Base-by-base conservation (phyloP, 2,888 invertebrate genomes). In the Caenorhabditis afra region DNA sequence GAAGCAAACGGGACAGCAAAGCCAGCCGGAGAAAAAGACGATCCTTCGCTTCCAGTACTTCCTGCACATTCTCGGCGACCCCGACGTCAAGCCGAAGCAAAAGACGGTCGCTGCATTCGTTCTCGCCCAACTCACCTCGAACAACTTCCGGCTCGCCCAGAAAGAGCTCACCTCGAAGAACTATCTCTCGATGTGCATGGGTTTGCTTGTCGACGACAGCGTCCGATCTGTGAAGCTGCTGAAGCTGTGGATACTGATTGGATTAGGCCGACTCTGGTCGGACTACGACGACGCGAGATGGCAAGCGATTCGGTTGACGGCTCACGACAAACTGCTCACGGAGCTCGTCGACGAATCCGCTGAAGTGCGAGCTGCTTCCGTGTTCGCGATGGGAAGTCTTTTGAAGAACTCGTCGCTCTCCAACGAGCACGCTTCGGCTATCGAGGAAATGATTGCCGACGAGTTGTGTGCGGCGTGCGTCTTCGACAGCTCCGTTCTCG, bases 81-180 rank as follows among this genome's bases (percentile, higher is more conserved):
- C 94, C 14, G 92, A 94, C 0, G 94, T 96, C 85, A 94, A 94
- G 82, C 95, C 92, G 77, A 94, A 96, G 86, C 94, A 96, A 90
- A 93, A 97, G 66, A 96, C 96, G 8, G 93, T 97, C 91, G 96
- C 98, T 4, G 96, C 97, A 22, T 99, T 97, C 91, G 96, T 97
- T 18, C 91, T 99, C 82, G 95, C 97, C 1, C 95, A 95, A 89
- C 95, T 98, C 81, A 97, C 98, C 37, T 94, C 95, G 91, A 94
- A 95, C 90, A 95, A 95, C 50, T 87, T 73, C 75, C 86, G 85
- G 45, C 59, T 80, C 16, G 90, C 90, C 3, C 90, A 92, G 91
- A 95, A 96, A 89, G 95, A 95, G 12, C 95, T 96, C 0, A 91
- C 96, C 77, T 94, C 96, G 92, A 95, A 80, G 16, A 87, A 87